These are phyloP conservation scores for Alosa alosa DNA, from an alignment of 2,113 vertebrate species.

Conservation along the genomic window DNA sequence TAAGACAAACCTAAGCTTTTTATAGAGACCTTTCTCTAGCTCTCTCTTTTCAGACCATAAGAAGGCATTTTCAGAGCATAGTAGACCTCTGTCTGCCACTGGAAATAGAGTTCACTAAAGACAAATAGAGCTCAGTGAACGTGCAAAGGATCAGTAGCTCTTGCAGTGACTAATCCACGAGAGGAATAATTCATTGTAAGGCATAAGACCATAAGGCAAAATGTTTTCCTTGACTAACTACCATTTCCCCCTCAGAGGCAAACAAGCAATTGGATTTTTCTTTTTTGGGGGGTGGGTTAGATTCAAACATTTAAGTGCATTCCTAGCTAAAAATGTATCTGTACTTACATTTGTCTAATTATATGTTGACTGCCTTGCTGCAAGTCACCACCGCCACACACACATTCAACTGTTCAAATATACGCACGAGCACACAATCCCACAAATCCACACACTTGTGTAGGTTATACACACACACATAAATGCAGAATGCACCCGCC, in stretches of 20 bases:
- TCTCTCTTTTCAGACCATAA: conserved; percentile 15
- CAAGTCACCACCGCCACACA: not conserved
- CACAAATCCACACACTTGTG: not conserved
- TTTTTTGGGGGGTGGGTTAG: not conserved
- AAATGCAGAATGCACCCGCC: not conserved
- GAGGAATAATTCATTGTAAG: not conserved
- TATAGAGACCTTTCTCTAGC: not conserved
- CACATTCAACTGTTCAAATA: not conserved
- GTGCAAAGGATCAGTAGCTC: not conserved
- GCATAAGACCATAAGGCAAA: not conserved
- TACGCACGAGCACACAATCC: not conserved
- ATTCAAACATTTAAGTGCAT: not conserved
- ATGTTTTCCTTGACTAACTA: not conserved
- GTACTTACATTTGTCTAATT: conserved; percentile 1
- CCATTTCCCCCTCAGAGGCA: not conserved
- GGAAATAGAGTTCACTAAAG: not conserved
- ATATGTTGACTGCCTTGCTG: not conserved
- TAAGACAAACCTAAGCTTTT: conserved; percentile 16
- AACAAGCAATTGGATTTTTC: not conserved
- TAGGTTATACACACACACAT: not conserved
- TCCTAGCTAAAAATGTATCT: conserved; percentile 18
- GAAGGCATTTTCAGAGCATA: conserved; percentile 15
- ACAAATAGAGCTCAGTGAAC: not conserved
- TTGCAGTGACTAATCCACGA: not conserved
- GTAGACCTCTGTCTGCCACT: conserved; percentile 14